Base-by-base conservation (phyloP, 2,113 vertebrate species). In the Alligator mississippiensis region DNA sequence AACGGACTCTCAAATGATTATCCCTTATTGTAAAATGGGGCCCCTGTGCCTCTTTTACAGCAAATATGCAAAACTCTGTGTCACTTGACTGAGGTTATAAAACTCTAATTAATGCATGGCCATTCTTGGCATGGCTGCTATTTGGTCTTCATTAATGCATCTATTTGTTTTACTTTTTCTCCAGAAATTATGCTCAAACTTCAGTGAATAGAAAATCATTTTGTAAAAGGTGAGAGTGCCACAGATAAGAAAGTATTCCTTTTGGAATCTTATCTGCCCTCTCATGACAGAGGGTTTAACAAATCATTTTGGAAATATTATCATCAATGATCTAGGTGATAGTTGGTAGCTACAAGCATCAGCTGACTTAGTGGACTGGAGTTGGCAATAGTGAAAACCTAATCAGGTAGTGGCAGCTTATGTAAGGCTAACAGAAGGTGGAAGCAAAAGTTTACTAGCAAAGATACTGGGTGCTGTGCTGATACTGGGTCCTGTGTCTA, bases 41-140 rank as follows among this genome's bases (percentile, higher is more conserved):
- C 24, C 85, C 80, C 80, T 3, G 62, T 92, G 90, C 84, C 88
- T 55, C 66, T 90, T 95, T 55, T 90, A 94, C 82, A 87, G 24
- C 16, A 85, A 57, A 78, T 83, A n/a, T 90, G 66, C 88, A 90
- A 91, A 68, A 76, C 6, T 83, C 18, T 2, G 3, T 59, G 82
- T 85, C 57, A 63, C n/a, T 72, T 81, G 27, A 94, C 91, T 84
- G 84, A 85, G 74, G 81, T 17, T 16, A 22, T 18, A 93, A 9
- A 91, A 82, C 77, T 89, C 63, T 92, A 77, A 59, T 11, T 81
- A 81, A 90, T 84, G 88, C 13, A 63, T 76, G 85, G 80, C 81
- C 15, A 88, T 84, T 72, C 38, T 83, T 79, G 77, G 84, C 9
- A 88, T 90, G 95, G 12, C 11, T 92, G 28, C 10, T 55, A 80